These are phyloP conservation scores for Regulus satrapa DNA, from an alignment of 2,113 vertebrate genomes.

Conservation along the genomic window DNA sequence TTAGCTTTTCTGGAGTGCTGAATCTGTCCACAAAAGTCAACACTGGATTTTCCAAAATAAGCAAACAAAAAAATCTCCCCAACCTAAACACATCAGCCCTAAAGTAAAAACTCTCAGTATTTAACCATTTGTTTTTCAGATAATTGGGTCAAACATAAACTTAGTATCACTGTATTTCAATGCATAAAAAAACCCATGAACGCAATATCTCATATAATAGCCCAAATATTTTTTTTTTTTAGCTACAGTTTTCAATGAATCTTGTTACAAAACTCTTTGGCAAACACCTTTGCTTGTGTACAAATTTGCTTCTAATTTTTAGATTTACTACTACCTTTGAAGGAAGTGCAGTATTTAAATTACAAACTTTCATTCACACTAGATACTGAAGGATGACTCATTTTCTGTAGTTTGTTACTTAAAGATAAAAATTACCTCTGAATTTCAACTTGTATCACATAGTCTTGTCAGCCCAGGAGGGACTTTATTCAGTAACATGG, in stretches of 20 bases:
- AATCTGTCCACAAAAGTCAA: neutral
- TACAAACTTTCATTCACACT: conserved; percentile 8
- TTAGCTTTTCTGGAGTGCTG: neutral
- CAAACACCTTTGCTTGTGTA: neutral
- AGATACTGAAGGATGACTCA: neutral
- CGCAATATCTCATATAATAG: neutral
- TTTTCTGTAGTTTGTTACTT: neutral
- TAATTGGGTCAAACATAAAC: neutral
- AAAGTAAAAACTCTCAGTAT: neutral
- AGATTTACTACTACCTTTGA: neutral
- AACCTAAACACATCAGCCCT: neutral
- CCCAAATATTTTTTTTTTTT: neutral
- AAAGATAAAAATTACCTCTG: neutral
- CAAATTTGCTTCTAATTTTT: neutral
- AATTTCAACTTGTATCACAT: neutral
- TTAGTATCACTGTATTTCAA: neutral
- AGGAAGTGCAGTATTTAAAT: neutral
- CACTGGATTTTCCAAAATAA: neutral
- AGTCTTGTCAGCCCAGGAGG: neutral
- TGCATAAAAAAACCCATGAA: neutral
- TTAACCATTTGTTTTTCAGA: conserved; percentile 25
- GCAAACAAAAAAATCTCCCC: neutral
- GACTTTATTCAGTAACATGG: neutral
- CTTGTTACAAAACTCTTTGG: neutral
- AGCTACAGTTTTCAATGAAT: neutral